Percentiles rank a stretch among this genome's conserved stretches.
phyloP scores from a whole-genome alignment of 2,888 invertebrate genomes.

The Amphiduros pacificus region DNA sequence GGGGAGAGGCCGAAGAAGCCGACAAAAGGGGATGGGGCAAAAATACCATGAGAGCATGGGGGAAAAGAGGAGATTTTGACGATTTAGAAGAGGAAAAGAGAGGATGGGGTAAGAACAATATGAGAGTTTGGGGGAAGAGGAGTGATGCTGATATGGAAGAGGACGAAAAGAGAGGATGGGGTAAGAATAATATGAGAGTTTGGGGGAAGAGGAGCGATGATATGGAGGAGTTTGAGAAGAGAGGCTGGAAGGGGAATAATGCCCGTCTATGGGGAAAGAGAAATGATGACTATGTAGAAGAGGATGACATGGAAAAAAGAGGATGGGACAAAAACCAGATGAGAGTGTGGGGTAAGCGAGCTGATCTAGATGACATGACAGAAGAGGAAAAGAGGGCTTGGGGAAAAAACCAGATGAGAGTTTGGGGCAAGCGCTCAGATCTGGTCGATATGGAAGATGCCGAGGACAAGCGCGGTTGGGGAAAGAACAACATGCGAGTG shows the following conservation, averaged over 20 bases:
- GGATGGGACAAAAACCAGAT: conserved; percentile 12
- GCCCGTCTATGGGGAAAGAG: conserved; percentile 25
- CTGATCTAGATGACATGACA: conserved; percentile 3
- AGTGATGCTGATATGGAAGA: conserved; percentile 12
- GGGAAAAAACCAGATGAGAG: conserved; percentile 18
- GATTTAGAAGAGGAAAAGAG: conserved; percentile 19
- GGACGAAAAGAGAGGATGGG: conserved; percentile 16
- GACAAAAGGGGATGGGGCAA: conserved; percentile 14
- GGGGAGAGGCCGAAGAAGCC: background rate
- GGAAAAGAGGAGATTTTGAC: conserved; percentile 18
- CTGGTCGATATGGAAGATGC: conserved; percentile 7
- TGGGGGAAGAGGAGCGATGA: conserved; percentile 25
- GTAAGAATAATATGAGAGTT: conserved; percentile 19
- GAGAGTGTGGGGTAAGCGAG: conserved; percentile 18
- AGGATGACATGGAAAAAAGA: conserved; percentile 11
- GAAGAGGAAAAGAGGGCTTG: conserved; percentile 18
- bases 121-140: conserved; percentile 23
- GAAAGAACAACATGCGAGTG: conserved; percentile 17
- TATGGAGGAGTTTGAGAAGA: conserved; percentile 13
- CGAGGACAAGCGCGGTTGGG: conserved; percentile 13
- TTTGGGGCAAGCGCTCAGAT: conserved; percentile 25
- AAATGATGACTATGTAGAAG: background rate
- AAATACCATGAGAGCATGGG: conserved; percentile 8
- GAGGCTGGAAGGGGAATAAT: conserved; percentile 20
- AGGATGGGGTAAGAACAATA: conserved; percentile 15